Conservation (phyloP, 2,888 invertebrate genomes). For the Geophilus truncorum region DNA sequence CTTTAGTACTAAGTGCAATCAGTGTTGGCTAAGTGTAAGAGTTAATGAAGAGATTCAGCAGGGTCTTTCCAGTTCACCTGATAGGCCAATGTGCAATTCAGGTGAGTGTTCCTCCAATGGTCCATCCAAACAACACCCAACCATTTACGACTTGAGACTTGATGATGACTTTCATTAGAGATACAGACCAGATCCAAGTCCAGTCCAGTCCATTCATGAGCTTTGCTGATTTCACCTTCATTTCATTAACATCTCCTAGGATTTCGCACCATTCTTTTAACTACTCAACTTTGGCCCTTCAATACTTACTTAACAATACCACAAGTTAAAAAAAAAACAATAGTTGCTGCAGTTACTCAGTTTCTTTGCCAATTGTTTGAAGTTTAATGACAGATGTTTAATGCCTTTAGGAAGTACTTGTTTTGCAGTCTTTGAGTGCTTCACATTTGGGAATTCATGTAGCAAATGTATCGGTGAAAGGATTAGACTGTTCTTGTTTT, state of each 20-base stretch:
- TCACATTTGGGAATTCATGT: too few species aligned
- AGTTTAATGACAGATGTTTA: too few species aligned
- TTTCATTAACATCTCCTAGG: not conserved
- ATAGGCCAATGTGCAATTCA: conserved; percentile 16
- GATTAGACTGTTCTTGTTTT: too few species aligned
- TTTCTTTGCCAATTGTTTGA: too few species aligned
- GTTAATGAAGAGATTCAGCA: conserved; percentile 17
- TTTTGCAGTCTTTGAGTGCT: too few species aligned
- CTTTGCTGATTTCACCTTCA: not conserved
- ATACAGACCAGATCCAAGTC: not conserved
- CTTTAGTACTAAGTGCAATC: conserved; percentile 5
- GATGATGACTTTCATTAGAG: conserved; percentile 17
- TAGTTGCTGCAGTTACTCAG: too few species aligned
- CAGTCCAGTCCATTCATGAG: conserved; percentile 7
- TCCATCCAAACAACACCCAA: conserved; percentile 18
- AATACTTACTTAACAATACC: too few species aligned
- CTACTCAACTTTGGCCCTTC: not conserved
- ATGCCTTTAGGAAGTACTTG: too few species aligned
- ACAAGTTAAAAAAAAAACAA: too few species aligned
- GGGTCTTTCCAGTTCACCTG: conserved; percentile 17
- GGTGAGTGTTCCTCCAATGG: conserved; percentile 22
- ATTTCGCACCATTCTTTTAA: not conserved
- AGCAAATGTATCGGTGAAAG: too few species aligned
- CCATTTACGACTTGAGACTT: conserved; percentile 17
- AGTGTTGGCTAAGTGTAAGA: not conserved